phyloP scores from a whole-genome alignment of 2,888 invertebrate genomes.

The Catocala nupta region DNA sequence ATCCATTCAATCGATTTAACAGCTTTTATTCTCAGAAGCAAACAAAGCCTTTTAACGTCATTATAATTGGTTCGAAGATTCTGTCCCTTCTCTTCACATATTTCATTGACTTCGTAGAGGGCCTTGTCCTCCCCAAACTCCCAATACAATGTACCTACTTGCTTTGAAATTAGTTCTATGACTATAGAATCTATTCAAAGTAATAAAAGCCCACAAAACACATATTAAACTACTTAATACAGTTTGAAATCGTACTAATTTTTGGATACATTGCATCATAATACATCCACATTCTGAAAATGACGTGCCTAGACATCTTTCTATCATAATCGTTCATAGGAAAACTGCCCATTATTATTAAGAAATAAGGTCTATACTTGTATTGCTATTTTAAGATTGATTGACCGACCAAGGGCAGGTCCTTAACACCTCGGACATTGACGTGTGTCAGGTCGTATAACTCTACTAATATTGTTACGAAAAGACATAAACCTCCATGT shows the following conservation, averaged over 20 bases:
- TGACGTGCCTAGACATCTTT: neutral
- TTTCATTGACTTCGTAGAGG: constrained; percentile 15
- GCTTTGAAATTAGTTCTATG: neutral
- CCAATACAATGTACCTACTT: neutral
- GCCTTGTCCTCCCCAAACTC: neutral
- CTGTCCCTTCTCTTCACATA: constrained; percentile 1
- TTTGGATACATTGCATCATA: constrained; percentile 1
- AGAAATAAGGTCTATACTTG: neutral
- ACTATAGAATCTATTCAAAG: neutral
- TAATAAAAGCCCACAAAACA: neutral
- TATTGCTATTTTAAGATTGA: constrained; percentile 10
- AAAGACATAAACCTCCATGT: neutral
- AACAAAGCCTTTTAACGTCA: constrained; percentile 6
- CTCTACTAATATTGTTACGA: constrained; percentile 9
- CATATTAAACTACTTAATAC: neutral
- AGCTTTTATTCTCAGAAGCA: constrained; percentile 14
- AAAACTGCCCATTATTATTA: neutral
- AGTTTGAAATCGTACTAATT: neutral
- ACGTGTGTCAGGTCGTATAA: constrained; percentile 32
- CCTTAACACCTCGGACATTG: constrained; percentile 22
- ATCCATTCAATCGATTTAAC: constrained; percentile 7
- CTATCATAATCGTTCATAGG: neutral
- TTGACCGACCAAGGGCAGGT: constrained; percentile 30
- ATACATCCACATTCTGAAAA: neutral
- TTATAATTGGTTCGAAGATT: constrained; percentile 13